These are phyloP conservation scores for Cheilosia pagana DNA, from an alignment of 2,888 invertebrate species.

Conservation along the genomic window DNA sequence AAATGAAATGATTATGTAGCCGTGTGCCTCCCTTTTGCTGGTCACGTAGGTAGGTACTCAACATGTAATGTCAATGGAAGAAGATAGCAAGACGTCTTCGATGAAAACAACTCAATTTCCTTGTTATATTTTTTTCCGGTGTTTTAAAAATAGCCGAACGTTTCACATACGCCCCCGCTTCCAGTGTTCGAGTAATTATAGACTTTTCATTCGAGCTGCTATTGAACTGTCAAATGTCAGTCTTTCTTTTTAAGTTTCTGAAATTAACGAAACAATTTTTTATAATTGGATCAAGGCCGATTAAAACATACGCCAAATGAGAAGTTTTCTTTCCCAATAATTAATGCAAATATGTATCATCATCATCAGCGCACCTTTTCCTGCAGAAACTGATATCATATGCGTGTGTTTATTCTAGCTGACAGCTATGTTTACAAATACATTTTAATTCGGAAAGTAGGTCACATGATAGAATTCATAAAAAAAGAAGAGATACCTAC, in stretches of 20 bases:
- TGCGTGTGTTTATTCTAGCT: constrained; percentile 5
- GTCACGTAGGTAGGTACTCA: constrained; percentile 28
- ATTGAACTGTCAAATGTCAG: constrained; percentile 25
- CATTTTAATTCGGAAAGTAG: constrained; percentile 41
- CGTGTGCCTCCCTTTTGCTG: constrained; percentile 15
- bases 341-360: neutral
- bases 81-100: constrained; percentile 9
- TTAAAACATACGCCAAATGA: constrained; percentile 18
- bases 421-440: constrained; percentile 42
- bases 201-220: neutral
- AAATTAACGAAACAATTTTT: constrained; percentile 10
- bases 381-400: constrained; percentile 6
- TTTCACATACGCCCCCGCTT: constrained; percentile 25
- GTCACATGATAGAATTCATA: constrained; percentile 43
- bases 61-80: neutral
- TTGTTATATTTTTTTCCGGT: constrained; percentile 31
- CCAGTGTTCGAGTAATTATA: neutral
- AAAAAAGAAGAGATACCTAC: neutral
- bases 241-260: constrained; percentile 2
- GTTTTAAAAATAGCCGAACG: constrained; percentile 14
- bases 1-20: neutral
- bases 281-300: constrained; percentile 41
- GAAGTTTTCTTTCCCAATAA: neutral
- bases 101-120: neutral
- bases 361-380: constrained; percentile 3